Conservation (phyloP, 2,888 invertebrate genomes). For the Troides oblongomaculatus region DNA sequence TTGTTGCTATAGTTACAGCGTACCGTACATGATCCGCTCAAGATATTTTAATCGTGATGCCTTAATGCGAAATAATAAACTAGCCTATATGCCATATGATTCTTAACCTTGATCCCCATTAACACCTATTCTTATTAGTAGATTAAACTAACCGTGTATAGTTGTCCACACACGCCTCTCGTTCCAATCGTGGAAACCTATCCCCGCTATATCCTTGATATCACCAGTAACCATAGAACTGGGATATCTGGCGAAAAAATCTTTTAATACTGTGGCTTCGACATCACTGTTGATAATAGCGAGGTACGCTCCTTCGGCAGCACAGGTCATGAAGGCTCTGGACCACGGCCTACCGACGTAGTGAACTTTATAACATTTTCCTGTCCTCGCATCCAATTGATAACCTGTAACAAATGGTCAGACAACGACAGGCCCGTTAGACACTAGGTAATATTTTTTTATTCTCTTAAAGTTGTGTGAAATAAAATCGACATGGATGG, state of each 20-base stretch:
- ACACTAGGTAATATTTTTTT: background rate
- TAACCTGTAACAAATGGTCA: conserved; percentile 31
- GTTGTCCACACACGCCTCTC: conserved; percentile 39
- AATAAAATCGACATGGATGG: too few relatives aligned
- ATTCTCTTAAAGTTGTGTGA: background rate
- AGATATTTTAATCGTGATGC: too few relatives aligned
- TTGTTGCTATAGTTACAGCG: too few relatives aligned
- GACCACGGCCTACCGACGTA: conserved; percentile 33
- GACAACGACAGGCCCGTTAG: background rate
- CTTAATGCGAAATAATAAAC: too few relatives aligned
- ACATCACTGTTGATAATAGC: conserved; percentile 37
- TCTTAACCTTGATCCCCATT: too few relatives aligned
- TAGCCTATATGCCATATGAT: too few relatives aligned
- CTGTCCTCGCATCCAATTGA: conserved; percentile 34
- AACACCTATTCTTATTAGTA: too few relatives aligned
- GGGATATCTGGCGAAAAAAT: conserved; percentile 35
- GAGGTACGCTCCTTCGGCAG: conserved; percentile 38
- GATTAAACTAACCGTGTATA: conserved; percentile 39
- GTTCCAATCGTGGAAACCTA: conserved; percentile 43
- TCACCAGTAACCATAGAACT: conserved; percentile 20
- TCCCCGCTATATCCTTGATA: conserved; percentile 32
- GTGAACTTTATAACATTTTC: conserved; percentile 43
- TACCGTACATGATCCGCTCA: too few relatives aligned
- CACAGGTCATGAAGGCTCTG: conserved; percentile 36
- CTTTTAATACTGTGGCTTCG: conserved; percentile 38